Evolutionary conservation across 2,888 invertebrate genomes (phyloP).

Genomic region (Dermolepida albohirtum): DNA sequence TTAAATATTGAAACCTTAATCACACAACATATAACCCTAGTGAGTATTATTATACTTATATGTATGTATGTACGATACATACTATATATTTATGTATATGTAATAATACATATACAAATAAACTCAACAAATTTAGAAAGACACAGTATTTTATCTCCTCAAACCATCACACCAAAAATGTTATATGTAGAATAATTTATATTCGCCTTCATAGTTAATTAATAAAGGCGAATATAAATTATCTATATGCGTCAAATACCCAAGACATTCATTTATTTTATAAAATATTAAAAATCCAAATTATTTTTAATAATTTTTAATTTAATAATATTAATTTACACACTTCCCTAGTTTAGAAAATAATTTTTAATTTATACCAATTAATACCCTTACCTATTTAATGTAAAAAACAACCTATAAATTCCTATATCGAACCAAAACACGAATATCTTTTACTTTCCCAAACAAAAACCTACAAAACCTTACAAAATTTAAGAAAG

Average conservation of each 20-base stretch:
- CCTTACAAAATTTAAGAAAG: too few species aligned
- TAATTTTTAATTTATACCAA: constrained; percentile 40
- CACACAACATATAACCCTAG: constrained; percentile 20
- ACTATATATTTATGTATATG: too few species aligned
- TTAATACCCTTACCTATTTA: constrained; percentile 44
- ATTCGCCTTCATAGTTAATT: too few species aligned
- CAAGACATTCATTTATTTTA: background rate
- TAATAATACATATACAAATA: too few species aligned
- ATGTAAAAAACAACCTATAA: constrained; percentile 35
- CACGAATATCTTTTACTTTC: too few species aligned
- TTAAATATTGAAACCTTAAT: too few species aligned
- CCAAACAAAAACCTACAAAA: too few species aligned
- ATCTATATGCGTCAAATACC: constrained; percentile 5
- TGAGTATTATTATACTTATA: too few species aligned
- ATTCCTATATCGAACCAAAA: constrained; percentile 25
- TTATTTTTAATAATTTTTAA: background rate
- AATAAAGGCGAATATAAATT: constrained; percentile 43
- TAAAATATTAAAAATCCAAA: background rate
- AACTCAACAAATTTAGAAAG: too few species aligned
- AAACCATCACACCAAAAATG: constrained; percentile 42
- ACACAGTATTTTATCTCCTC: constrained; percentile 46
- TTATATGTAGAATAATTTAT: constrained; percentile 42
- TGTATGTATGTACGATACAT: too few species aligned
- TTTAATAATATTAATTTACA: constrained; percentile 44
- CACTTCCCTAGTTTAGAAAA: constrained; percentile 42